Evolutionary conservation across 2,888 invertebrate genomes (phyloP).

Genomic region (Drosophila kuntzei): DNA sequence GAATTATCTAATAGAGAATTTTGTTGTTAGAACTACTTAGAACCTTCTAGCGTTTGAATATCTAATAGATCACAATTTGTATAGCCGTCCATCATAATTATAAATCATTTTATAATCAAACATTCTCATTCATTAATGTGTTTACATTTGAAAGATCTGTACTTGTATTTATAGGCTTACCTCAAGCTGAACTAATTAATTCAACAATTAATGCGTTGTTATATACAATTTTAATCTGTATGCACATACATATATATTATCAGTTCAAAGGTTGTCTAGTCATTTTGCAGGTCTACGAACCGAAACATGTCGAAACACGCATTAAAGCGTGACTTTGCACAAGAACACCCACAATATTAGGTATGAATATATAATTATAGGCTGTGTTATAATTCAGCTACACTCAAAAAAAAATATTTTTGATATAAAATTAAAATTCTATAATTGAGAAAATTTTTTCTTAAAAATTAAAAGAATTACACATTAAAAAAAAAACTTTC

Average conservation of each 20-base stretch:
- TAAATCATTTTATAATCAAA: constrained; percentile 6
- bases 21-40: neutral
- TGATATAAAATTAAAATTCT: no score
- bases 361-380: constrained; percentile 23
- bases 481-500: no score
- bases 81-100: neutral
- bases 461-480: no score
- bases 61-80: neutral
- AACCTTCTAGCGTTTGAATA: neutral
- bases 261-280: constrained; percentile 9
- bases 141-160: neutral
- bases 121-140: constrained; percentile 3
- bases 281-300: constrained; percentile 17
- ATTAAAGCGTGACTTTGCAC: constrained; percentile 47
- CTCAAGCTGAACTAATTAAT: constrained; percentile 21
- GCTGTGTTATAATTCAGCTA: neutral
- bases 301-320: constrained; percentile 33
- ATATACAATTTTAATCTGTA: neutral
- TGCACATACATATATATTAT: neutral
- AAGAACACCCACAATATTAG: constrained; percentile 19
- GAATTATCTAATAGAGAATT: neutral
- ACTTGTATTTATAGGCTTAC: neutral
- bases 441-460: no score
- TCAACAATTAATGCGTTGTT: constrained; percentile 8
- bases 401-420: no score